Base-by-base conservation (phyloP, 2,888 invertebrate genomes). In the Dynastes grantii region DNA sequence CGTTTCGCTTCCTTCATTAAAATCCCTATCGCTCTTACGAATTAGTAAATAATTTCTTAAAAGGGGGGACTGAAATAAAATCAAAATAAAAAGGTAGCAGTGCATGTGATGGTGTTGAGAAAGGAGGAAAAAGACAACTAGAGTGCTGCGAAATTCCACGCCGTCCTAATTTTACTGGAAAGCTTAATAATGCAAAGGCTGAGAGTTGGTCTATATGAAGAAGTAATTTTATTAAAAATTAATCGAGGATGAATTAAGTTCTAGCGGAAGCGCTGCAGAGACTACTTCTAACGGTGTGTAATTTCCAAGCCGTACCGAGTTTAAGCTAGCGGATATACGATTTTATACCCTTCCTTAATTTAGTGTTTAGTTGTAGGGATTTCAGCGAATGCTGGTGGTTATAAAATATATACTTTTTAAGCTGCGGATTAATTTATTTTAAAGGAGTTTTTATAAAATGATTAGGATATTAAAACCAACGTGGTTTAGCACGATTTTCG, bases 171-270 rank as follows among this genome's bases (percentile, higher is more conserved):
- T 55, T 22, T n/a, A n/a, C 16, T 55, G 16, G 55, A 13, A 55
- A 55, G 11, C n/a, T 55, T 55, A 55, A 55, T 55, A 55, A 22
- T 55, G 55, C 55, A 16, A 22, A 1, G 4, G n/a, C 13, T 53
- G 53, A 13, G 55, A n/a, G 55, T 55, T 22, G 55, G 8, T 6
- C 55, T n/a, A 22, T 13, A 16, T 22, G 55, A 8, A 22, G 22
- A 22, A 16, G 55, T 55, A 55, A 55, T 55, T 55, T 55, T 55
- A 55, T 55, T 55, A 55, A 55, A 55, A 55, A 55, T 55, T 55
- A 55, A 55, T 55, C 13, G 55, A 22, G 16, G 6, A 55, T 22
- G 55, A 55, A 8, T 55, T 55, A 55, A 13, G 16, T 6, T 55
- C n/a, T n/a, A 8, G 22, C 22, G 55, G 55, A 55, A 55, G 22